Base-by-base conservation (phyloP, 2,797 vertebrate species). In the Myripristis murdjan region DNA sequence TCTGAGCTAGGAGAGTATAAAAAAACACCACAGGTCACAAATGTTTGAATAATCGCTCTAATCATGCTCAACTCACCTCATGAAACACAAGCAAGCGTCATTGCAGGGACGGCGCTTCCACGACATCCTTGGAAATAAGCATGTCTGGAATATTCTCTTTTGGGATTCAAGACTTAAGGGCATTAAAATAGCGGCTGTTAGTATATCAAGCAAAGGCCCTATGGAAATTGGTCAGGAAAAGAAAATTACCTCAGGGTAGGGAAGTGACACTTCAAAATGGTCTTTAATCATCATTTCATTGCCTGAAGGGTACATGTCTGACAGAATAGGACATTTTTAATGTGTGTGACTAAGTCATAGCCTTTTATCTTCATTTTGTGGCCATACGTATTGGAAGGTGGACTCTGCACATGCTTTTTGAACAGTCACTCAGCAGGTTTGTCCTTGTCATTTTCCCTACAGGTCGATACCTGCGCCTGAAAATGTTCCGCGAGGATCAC, bases 401-500 rank as follows among this genome's bases (percentile, higher is more conserved):
- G 82, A 79, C 37, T 39, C 11, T 12, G 12, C 4, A 12, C 68
- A 16, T 53, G 64, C 73, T 33, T 62, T 75, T 69, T 84, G 71
- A 81, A 51, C 64, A 31, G 1, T 26, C 61, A 63, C 80, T 91
- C 79, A 90, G 31, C 65, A 28, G 44, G 71, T 1, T 41, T 88
- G 84, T 89, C 84, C 83, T 86, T 88, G 70, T 87, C 77, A 2
- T 83, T 64, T 77, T 75, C 63, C 15, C 55, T 60, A 65, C 86
- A 99, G 98, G 98, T 93, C 96, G 96, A 76, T 94, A 97, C 83
- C 96, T 99, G 66, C 96, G 97, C 49, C 92, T 98, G 90, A 99
- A 98, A 92, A 97, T 98, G 97, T 99, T 99, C 91, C 95, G 96
- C 39, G 96, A 98, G 84, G 98, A 99, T 83, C 98, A 99, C 0